A percentile compares a stretch with the other conserved stretches of the same genome.
Evolutionary conservation across 2,888 invertebrate genomes (phyloP).

Genomic region (Zeuzera pyrina): DNA sequence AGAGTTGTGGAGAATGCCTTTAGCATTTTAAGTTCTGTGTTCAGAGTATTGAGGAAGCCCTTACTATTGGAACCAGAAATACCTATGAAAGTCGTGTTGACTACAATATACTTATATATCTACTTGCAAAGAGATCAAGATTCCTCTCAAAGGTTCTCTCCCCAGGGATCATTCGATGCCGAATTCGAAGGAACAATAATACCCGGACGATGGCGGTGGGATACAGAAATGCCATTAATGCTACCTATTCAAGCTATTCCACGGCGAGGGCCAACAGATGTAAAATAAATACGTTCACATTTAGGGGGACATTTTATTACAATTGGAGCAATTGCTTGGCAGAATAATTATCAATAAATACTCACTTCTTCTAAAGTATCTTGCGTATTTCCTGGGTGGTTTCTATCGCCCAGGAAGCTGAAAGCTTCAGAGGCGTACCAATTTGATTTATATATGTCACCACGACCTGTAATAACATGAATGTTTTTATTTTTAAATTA

Average conservation of each 20-base stretch:
- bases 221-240: slow-evolving; percentile 13
- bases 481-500: neutral
- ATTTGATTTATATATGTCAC: neutral
- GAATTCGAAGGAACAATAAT: slow-evolving; percentile 13
- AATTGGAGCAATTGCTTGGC: slow-evolving; percentile 14
- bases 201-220: slow-evolving; percentile 14
- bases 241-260: slow-evolving; percentile 13
- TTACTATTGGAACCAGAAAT: slow-evolving; percentile 10
- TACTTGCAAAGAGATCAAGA: slow-evolving; percentile 12
- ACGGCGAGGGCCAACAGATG: slow-evolving; percentile 12
- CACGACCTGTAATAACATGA: neutral
- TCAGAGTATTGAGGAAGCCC: slow-evolving; percentile 9
- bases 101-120: slow-evolving; percentile 12
- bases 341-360: neutral
- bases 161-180: slow-evolving; percentile 13
- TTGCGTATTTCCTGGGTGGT: neutral
- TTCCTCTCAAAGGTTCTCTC: slow-evolving; percentile 12
- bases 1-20: slow-evolving; percentile 7
- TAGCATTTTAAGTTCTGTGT: slow-evolving; percentile 1
- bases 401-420: neutral
- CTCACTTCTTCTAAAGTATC: neutral
- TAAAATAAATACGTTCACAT: slow-evolving; percentile 15
- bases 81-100: slow-evolving; percentile 13
- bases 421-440: neutral
- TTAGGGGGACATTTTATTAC: slow-evolving; percentile 15